These are phyloP conservation scores for Enteromius trimaculatus DNA, from an alignment of 2,797 vertebrate species.

Conservation along the genomic window DNA sequence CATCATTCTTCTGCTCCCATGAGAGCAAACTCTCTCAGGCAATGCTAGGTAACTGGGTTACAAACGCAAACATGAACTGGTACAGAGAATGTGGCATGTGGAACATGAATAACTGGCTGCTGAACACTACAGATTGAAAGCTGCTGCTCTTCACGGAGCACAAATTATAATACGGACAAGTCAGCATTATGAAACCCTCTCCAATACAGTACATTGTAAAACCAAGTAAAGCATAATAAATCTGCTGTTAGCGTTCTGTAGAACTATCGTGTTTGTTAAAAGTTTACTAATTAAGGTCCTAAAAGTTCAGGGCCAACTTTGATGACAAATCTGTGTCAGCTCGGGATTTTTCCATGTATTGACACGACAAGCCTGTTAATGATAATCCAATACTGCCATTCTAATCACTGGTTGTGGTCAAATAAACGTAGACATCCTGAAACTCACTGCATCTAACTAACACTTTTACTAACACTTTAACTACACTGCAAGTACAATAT, in stretches of 20 bases:
- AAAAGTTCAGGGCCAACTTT: background rate
- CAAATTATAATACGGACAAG: background rate
- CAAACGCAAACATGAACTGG: slow-evolving; percentile 43
- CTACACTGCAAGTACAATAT: background rate
- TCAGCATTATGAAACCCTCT: background rate
- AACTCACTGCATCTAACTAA: background rate
- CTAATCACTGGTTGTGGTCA: background rate
- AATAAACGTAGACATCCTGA: background rate
- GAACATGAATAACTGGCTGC: slow-evolving; percentile 16
- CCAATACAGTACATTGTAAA: background rate
- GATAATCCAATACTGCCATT: slow-evolving; percentile 7
- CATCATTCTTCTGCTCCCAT: slow-evolving; percentile 50
- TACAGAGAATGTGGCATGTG: background rate
- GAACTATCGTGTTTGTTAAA: background rate
- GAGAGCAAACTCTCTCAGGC: slow-evolving; percentile 15
- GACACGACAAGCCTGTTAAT: slow-evolving; percentile 13
- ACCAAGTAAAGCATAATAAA: background rate
- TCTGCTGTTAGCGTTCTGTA: background rate
- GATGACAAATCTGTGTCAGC: background rate
- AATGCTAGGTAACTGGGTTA: slow-evolving; percentile 54
- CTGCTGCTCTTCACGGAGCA: background rate
- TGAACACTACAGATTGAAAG: background rate
- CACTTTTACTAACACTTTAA: background rate
- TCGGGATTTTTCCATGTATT: background rate
- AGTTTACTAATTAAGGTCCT: slow-evolving; percentile 15